Evolutionary conservation across 2,113 vertebrate species (phyloP).

Genomic region (Cyanocitta stelleri): DNA sequence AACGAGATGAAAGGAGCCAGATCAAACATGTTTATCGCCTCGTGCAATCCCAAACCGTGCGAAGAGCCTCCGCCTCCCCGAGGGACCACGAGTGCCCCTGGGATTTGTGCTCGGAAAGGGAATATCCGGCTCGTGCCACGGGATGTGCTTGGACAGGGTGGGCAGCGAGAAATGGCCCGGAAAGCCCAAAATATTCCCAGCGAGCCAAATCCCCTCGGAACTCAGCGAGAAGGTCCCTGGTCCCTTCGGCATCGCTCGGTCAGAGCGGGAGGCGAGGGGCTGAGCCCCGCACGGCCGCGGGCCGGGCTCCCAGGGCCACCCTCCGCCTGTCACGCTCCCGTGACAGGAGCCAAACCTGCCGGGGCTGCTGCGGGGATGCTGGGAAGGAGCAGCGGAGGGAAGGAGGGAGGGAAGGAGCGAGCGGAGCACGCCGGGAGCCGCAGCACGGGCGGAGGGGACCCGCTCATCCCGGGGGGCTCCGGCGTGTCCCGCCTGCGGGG

Average conservation of each 20-base stretch:
- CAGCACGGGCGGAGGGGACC: neutral
- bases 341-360: neutral
- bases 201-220: neutral
- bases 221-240: rapidly evolving
- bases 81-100: rapidly evolving
- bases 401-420: neutral
- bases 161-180: neutral
- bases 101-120: neutral
- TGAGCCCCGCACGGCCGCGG: neutral
- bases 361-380: neutral
- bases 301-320: neutral
- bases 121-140: neutral
- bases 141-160: neutral
- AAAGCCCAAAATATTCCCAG: neutral
- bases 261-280: neutral
- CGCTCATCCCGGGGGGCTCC: neutral
- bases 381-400: conserved; percentile 18
- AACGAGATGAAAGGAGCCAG: neutral
- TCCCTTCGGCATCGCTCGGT: rapidly evolving
- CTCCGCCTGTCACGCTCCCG: neutral
- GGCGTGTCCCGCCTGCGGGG: neutral
- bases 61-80: neutral
- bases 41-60: neutral
- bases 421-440: conserved; percentile 5
- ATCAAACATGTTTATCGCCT: neutral